Evolutionary conservation across 1,140 invertebrate genomes (phyloP).

Genomic region (Drosophila kohkoa): DNA sequence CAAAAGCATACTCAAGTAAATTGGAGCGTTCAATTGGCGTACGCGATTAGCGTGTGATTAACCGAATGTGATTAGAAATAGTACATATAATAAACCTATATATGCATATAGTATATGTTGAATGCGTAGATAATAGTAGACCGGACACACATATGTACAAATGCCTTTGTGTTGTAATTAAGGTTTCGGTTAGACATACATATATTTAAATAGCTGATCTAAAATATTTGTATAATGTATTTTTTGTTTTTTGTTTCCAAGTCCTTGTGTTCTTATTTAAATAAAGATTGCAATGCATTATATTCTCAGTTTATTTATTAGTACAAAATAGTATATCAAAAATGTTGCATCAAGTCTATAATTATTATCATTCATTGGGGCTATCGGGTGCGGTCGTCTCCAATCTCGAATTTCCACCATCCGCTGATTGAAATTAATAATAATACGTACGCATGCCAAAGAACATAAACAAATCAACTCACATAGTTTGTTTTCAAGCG

Average conservation of each 20-base stretch:
- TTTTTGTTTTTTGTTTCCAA: too few relatives aligned
- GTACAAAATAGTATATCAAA: conserved; percentile 81
- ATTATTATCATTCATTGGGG: conserved; percentile 80
- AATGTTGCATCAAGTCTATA: conserved; percentile 80
- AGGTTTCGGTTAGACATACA: neutral
- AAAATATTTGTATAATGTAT: too few relatives aligned
- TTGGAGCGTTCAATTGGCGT: conserved; percentile 6
- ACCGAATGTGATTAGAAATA: conserved; percentile 56
- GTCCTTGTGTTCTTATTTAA: neutral
- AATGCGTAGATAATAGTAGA: conserved; percentile 10
- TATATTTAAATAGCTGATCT: too few relatives aligned
- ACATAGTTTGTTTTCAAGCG: conserved; percentile 52
- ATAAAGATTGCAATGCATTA: conserved; percentile 37
- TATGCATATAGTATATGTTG: conserved; percentile 3
- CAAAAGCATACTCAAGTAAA: conserved; percentile 82
- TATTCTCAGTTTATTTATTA: conserved; percentile 75
- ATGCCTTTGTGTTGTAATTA: conserved; percentile 19
- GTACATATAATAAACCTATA: conserved; percentile 9
- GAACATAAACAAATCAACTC: conserved; percentile 56
- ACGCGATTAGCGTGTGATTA: conserved; percentile 67
- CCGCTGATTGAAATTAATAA: conserved; percentile 50
- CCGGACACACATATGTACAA: conserved; percentile 8
- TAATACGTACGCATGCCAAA: conserved; percentile 53
- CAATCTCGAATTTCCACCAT: conserved; percentile 36
- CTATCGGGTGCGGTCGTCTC: conserved; percentile 51